Conservation (phyloP, 2,888 invertebrate genomes). For the Agrochola litura region DNA sequence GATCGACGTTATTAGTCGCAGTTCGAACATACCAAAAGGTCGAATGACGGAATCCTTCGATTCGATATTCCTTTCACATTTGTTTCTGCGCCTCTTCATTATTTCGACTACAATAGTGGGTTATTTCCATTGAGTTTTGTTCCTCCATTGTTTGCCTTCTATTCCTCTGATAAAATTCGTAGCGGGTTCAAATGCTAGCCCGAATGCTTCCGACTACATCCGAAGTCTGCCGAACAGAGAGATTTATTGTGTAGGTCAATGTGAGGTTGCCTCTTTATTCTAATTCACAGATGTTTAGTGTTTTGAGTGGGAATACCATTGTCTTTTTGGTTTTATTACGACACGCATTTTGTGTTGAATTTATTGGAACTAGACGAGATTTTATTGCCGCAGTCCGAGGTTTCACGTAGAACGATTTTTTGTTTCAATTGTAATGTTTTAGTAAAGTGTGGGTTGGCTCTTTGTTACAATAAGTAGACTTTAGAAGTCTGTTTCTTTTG, state of each 20-base stretch:
- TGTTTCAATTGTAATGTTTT: constrained; percentile 12
- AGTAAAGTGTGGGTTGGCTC: constrained; percentile 2
- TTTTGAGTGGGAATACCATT: constrained; percentile 52
- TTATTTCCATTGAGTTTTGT: constrained; percentile 46
- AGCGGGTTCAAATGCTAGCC: constrained; percentile 32
- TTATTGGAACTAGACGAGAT: constrained; percentile 40
- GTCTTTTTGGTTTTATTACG: constrained; percentile 51
- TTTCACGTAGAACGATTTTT: constrained; percentile 17
- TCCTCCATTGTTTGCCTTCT: constrained; percentile 48
- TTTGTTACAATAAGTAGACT: constrained; percentile 6
- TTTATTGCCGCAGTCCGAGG: constrained; percentile 17
- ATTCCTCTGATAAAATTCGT: constrained; percentile 49
- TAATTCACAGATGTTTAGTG: constrained; percentile 60
- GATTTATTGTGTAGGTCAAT: constrained; percentile 64
- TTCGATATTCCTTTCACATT: constrained; percentile 46
- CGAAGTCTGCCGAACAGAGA: constrained; percentile 39
- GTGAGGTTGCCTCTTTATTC: constrained; percentile 58
- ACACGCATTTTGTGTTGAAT: constrained; percentile 45
- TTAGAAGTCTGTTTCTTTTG: constrained; percentile 4
- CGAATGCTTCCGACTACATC: constrained; percentile 42
- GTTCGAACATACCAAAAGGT: constrained; percentile 32
- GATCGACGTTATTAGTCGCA: constrained; percentile 18
- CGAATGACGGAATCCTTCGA: constrained; percentile 23
- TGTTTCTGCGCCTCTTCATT: constrained; percentile 48
- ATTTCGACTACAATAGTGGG: constrained; percentile 49